Evolutionary conservation across 2,888 invertebrate species (phyloP).

Genomic region (Neoitamus cyanurus): DNA sequence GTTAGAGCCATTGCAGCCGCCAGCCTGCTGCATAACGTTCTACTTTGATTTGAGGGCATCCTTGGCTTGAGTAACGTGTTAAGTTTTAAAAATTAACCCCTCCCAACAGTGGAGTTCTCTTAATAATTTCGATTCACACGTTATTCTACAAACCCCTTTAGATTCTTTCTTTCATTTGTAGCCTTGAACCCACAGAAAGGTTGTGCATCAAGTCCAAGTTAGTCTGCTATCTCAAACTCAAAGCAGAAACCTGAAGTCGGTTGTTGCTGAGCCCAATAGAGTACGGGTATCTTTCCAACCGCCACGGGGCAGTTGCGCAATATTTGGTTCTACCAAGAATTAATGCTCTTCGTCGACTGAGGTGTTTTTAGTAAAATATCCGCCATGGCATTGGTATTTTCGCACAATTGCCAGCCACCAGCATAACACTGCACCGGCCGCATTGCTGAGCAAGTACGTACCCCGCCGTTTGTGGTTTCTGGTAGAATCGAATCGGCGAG

Average conservation of each 20-base stretch:
- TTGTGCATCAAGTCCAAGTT: slow-evolving; percentile 19
- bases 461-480: neutral
- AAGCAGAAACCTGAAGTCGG: neutral
- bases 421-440: neutral
- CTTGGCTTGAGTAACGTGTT: neutral
- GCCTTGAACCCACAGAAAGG: neutral
- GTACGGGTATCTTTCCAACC: neutral
- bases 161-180: neutral
- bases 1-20: neutral
- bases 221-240: neutral
- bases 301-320: neutral
- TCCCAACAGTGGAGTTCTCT: neutral
- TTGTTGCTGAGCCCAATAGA: neutral
- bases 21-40: neutral
- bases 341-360: neutral
- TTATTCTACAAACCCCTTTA: neutral
- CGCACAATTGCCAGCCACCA: neutral
- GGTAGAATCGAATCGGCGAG: neutral
- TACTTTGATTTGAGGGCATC: neutral
- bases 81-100: neutral
- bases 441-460: neutral
- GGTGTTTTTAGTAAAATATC: neutral
- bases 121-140: neutral
- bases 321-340: neutral
- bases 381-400: neutral